A percentile compares a stretch with the other conserved stretches of the same genome.
Evolutionary conservation across 2,797 vertebrate genomes (phyloP).

Genomic region (Chaetodon trifasciatus): DNA sequence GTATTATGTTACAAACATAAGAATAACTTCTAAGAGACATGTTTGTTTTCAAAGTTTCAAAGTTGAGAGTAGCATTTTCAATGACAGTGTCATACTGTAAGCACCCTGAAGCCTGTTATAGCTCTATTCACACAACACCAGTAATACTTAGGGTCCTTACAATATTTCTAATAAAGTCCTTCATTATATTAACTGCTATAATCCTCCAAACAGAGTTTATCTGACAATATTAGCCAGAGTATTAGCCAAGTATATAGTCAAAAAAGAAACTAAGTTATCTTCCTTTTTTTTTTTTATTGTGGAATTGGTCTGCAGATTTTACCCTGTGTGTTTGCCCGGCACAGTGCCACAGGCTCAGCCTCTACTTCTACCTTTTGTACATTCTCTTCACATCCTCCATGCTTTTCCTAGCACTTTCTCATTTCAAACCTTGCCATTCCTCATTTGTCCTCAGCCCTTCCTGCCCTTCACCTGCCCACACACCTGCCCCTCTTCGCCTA

Average conservation of each 20-base stretch:
- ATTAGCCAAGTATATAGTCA: too few relatives aligned
- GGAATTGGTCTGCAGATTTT: too few relatives aligned
- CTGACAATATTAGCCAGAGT: too few relatives aligned
- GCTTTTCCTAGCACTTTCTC: background rate
- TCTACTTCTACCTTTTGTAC: background rate
- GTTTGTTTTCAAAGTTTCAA: background rate
- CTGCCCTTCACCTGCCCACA: background rate
- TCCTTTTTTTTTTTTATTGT: background rate
- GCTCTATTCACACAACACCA: background rate
- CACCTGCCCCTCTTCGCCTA: background rate
- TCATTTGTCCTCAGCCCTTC: background rate
- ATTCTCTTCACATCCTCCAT: background rate
- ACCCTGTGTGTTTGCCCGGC: background rate
- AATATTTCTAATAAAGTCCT: background rate
- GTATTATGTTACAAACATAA: background rate
- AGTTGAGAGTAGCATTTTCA: background rate
- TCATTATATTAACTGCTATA: background rate
- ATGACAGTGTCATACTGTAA: background rate
- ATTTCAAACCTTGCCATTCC: background rate
- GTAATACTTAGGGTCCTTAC: background rate
- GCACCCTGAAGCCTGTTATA: background rate
- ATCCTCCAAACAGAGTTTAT: background rate
- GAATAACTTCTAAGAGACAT: background rate
- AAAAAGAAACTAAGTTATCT: background rate
- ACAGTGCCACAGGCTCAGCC: background rate